Evolutionary conservation across 1,140 invertebrate species (phyloP), one percentile per base, ranked within the genome.

Genomic region (Eufriesea mexicana): DNA sequence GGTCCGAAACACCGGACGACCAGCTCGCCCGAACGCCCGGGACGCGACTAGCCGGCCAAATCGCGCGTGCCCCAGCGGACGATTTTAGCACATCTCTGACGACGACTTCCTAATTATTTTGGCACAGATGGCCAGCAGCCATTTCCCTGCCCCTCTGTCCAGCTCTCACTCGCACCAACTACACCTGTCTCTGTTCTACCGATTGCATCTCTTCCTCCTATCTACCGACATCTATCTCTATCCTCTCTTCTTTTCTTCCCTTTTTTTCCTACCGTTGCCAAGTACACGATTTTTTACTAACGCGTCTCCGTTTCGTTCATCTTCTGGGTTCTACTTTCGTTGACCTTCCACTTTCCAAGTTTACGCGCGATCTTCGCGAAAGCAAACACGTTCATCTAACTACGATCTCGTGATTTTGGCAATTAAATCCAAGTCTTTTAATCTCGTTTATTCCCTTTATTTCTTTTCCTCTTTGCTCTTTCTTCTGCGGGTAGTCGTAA

Each of bases 71-170:
- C 94, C 94, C 94, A 96, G 95, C 96, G 95, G 95, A 96, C 96
- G 95, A 94, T 96, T 96, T 96, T 96, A 96, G 96, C 95, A 95
- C 96, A 94, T 95, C 94, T 94, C 93, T 94, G 94, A 94, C 86
- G 94, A 95, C 94, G 95, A 95, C 96, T 96, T 95, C 95, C 95
- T 96, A 96, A 96, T 96, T 96, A 96, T 96, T 96, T 96, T 96
- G 96, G 96, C 96, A 96, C 95, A 95, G 95, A 77, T 86, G 84
- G 71, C 83, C 77, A 75, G 42, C 70, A 71, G 70, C 75, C 83
- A 77, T 76, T 80, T 79, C 45, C 77, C 55, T 51, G 10, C 51
- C 70, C 64, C 73, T 71, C 51, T 18, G 9, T 54, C 9, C 62
- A 23, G 59, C 14, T 20, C 94, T 93, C 92, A 35, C 57, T 70